A percentile compares a stretch with the other conserved stretches of the same genome.
Conservation (phyloP, 2,888 invertebrate species). For the Lacanobia wlatinum region DNA sequence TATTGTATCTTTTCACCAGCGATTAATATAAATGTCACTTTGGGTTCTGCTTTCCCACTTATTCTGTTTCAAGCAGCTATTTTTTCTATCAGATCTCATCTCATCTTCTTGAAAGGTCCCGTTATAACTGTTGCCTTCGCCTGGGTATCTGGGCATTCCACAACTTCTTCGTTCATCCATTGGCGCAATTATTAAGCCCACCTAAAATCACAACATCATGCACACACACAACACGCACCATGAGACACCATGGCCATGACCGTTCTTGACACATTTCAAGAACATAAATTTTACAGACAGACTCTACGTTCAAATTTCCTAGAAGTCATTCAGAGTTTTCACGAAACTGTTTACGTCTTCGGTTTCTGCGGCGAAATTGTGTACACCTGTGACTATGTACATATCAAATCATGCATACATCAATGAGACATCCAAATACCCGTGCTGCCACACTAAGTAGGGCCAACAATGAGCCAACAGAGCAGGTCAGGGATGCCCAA, state of each 20-base stretch:
- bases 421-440: not conserved
- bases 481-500: conserved; percentile 52
- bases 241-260: too few species aligned
- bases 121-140: not conserved
- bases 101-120: not conserved
- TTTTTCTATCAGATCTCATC: not conserved
- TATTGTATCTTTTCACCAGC: not conserved
- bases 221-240: too few species aligned
- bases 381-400: not conserved
- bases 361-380: not conserved
- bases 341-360: too few species aligned
- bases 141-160: not conserved
- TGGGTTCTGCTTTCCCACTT: too few species aligned
- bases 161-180: not conserved
- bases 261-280: too few species aligned
- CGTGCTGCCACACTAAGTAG: conserved; percentile 29
- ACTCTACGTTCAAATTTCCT: too few species aligned
- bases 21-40: too few species aligned
- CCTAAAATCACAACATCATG: too few species aligned
- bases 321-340: not conserved
- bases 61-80: too few species aligned
- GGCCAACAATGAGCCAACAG: conserved; percentile 40
- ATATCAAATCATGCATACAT: not conserved
- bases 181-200: too few species aligned
- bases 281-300: not conserved